phyloP scores from a whole-genome alignment of 2,113 vertebrate genomes.

The Cochlearius cochlearius region DNA sequence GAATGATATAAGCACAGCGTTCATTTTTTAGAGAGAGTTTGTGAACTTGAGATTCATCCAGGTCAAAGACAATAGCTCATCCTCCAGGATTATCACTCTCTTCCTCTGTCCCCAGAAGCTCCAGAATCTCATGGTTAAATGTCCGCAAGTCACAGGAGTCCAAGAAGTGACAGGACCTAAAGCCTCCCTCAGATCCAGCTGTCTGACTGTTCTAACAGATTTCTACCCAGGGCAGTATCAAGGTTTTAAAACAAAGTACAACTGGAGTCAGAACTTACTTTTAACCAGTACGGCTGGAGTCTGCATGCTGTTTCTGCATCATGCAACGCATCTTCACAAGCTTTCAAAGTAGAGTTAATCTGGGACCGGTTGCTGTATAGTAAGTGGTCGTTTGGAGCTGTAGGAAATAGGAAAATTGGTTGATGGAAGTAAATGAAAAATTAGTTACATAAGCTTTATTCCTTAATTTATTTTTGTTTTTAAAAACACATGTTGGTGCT shows the following conservation, averaged over 20 bases:
- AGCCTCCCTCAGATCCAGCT: not conserved
- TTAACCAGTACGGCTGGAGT: slow-evolving; percentile 86
- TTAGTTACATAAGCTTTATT: not conserved
- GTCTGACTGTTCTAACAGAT: accelerated
- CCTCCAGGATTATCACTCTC: not conserved
- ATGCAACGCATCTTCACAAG: slow-evolving; percentile 78
- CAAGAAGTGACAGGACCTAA: not conserved
- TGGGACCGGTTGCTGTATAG: slow-evolving; percentile 90
- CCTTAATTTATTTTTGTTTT: not conserved
- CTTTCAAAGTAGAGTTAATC: slow-evolving; percentile 87
- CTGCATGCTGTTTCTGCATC: slow-evolving; percentile 87
- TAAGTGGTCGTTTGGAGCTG: slow-evolving; percentile 89
- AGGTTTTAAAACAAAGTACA: not conserved
- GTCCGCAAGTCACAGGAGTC: not conserved
- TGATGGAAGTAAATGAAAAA: not conserved
- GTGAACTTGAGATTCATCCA: not conserved
- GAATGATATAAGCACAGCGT: not conserved
- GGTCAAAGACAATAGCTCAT: not conserved
- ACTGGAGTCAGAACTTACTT: slow-evolving; percentile 73
- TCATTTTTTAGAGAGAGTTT: not conserved
- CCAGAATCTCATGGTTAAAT: not conserved
- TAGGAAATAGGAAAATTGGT: not conserved
- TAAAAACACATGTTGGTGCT: not conserved
- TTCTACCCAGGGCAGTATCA: too few species aligned
- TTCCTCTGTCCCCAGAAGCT: not conserved